Evolutionary conservation across 2,113 vertebrate species (phyloP).

Genomic region (Tyrannus savana): DNA sequence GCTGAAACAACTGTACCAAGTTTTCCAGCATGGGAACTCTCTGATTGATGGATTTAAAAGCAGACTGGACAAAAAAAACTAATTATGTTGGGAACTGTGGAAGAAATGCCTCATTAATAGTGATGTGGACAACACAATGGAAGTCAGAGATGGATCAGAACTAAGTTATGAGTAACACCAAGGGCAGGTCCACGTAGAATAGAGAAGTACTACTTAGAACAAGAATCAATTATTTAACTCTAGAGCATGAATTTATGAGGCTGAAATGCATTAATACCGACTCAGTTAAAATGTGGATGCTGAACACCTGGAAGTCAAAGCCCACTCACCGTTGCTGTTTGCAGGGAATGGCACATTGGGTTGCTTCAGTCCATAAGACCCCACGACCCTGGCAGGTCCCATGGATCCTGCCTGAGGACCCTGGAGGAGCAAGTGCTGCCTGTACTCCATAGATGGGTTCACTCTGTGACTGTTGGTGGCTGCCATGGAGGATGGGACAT

Average conservation of each 20-base stretch:
- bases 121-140: neutral
- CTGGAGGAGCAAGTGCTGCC: slow-evolving; percentile 75
- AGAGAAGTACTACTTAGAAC: neutral
- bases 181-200: neutral
- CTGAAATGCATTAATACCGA: neutral
- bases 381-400: slow-evolving; percentile 70
- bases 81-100: neutral
- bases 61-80: neutral
- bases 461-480: slow-evolving; percentile 76
- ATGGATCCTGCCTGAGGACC: slow-evolving; percentile 73
- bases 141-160: neutral
- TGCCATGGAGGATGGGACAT: slow-evolving; percentile 73
- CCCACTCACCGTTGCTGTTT: slow-evolving; percentile 83
- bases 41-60: neutral
- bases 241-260: neutral
- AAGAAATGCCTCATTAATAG: neutral
- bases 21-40: neutral
- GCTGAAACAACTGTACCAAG: neutral
- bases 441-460: slow-evolving; percentile 76
- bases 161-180: neutral
- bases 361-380: slow-evolving; percentile 78
- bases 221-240: neutral
- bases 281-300: neutral
- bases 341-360: slow-evolving; percentile 80
- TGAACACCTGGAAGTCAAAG: neutral